Evolutionary conservation across 1,140 invertebrate species (phyloP).

Genomic region (Pseudomyrmex pallidus): DNA sequence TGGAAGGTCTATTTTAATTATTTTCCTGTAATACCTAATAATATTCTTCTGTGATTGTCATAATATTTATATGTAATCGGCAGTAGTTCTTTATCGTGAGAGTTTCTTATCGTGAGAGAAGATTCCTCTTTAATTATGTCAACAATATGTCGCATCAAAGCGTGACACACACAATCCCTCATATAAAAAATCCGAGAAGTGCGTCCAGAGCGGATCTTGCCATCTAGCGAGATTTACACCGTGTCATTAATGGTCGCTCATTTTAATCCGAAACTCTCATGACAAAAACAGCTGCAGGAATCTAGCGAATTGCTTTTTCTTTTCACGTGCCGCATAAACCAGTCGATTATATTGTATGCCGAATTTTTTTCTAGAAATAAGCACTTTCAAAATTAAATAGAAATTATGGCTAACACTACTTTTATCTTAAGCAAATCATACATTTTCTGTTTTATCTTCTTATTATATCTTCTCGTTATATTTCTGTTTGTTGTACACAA

Average conservation of each 20-base stretch:
- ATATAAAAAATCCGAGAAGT: constrained; percentile 7
- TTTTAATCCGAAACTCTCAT: constrained; percentile 20
- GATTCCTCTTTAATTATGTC: constrained; percentile 28
- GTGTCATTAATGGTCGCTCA: neutral
- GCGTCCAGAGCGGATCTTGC: constrained; percentile 1
- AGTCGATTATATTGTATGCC: constrained; percentile 37
- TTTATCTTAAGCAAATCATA: too few species aligned
- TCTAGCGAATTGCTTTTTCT: constrained; percentile 29
- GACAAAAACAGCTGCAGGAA: constrained; percentile 38
- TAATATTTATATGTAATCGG: too few species aligned
- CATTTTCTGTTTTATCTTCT: too few species aligned
- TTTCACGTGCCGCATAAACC: constrained; percentile 16
- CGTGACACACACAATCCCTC: neutral
- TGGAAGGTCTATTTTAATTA: too few species aligned
- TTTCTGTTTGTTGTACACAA: neutral
- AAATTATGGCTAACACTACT: neutral
- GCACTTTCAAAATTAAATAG: constrained; percentile 2
- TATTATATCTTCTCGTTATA: too few species aligned
- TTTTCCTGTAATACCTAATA: too few species aligned
- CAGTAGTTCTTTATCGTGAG: too few species aligned
- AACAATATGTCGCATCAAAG: neutral
- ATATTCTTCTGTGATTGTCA: too few species aligned
- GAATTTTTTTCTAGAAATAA: neutral
- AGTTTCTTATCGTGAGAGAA: constrained; percentile 10
- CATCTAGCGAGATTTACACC: constrained; percentile 1